A percentile compares a stretch with the other conserved stretches of the same genome.
These are phyloP conservation scores for Trisateles emortualis DNA, from an alignment of 2,888 invertebrate genomes.

Conservation along the genomic window DNA sequence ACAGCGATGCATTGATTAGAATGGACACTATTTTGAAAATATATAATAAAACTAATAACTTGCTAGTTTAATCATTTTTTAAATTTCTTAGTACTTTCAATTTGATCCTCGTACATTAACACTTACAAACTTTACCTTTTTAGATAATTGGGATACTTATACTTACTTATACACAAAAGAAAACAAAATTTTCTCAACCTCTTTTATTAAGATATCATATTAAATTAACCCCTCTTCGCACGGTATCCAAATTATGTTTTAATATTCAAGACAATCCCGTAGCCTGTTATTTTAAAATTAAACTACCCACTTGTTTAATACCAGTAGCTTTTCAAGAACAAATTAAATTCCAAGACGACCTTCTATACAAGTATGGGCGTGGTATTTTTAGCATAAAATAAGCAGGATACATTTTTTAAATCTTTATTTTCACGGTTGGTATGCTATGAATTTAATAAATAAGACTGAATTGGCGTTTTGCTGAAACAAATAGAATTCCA, in stretches of 20 bases:
- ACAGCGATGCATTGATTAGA: no score
- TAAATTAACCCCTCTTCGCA: conserved; percentile 27
- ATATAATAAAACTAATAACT: no score
- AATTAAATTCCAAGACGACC: conserved; percentile 73
- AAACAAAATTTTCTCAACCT: conserved; percentile 3
- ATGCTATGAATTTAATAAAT: conserved; percentile 56
- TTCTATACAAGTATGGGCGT: conserved; percentile 48
- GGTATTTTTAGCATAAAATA: conserved; percentile 56
- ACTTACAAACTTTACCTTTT: no score
- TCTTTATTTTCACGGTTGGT: conserved; percentile 37
- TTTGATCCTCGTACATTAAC: no score
- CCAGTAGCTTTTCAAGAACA: conserved; percentile 42
- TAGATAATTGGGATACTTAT: no score
- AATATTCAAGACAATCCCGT: conserved; percentile 33
- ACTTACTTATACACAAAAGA: no score
- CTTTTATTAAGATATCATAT: conserved; percentile 32
- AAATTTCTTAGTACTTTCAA: no score
- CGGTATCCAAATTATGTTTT: conserved; percentile 50
- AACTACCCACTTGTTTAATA: conserved; percentile 43
- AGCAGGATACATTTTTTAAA: conserved; percentile 40
- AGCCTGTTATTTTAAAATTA: conserved; percentile 50
- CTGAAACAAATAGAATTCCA: conserved; percentile 41
- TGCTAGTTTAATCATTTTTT: no score
- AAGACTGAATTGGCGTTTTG: conserved; percentile 38
- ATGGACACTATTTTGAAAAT: no score